Evolutionary conservation across 2,888 invertebrate genomes (phyloP).

Genomic region (Drosophila setosimentum): DNA sequence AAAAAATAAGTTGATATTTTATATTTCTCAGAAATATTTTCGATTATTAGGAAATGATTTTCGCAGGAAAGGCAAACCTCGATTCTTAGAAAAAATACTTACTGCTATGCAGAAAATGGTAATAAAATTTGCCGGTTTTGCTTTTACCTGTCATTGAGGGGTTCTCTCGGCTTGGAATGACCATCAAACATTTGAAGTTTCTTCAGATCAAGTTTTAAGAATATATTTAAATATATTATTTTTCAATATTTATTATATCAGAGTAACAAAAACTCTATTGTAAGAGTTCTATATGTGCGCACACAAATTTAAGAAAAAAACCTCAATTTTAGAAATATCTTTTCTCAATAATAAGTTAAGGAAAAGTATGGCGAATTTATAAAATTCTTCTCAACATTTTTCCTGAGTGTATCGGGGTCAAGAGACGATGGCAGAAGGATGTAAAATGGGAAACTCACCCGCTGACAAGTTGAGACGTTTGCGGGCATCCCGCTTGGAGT

Average conservation of each 20-base stretch:
- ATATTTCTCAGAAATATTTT: background rate
- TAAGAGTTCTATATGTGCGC: background rate
- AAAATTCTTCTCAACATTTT: background rate
- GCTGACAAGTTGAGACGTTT: constrained; percentile 85
- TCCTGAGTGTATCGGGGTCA: background rate
- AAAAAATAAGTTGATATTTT: background rate
- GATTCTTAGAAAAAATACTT: background rate
- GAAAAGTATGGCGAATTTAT: background rate
- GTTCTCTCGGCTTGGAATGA: background rate
- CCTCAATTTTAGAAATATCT: background rate
- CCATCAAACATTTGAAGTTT: background rate
- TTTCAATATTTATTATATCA: background rate
- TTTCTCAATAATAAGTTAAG: background rate
- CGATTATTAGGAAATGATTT: background rate
- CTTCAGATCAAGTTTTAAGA: background rate
- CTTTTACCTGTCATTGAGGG: background rate
- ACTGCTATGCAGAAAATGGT: background rate
- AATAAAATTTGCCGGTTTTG: background rate
- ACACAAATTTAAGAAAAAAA: too few relatives aligned
- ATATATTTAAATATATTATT: background rate
- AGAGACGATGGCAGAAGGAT: background rate
- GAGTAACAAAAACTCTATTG: background rate
- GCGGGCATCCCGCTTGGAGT: constrained; percentile 87
- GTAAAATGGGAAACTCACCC: constrained; percentile 86
- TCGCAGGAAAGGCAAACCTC: background rate